A percentile compares a stretch with the other conserved stretches of the same genome.
Conservation (phyloP, 1,140 invertebrate species). For the Grapholita molesta region DNA sequence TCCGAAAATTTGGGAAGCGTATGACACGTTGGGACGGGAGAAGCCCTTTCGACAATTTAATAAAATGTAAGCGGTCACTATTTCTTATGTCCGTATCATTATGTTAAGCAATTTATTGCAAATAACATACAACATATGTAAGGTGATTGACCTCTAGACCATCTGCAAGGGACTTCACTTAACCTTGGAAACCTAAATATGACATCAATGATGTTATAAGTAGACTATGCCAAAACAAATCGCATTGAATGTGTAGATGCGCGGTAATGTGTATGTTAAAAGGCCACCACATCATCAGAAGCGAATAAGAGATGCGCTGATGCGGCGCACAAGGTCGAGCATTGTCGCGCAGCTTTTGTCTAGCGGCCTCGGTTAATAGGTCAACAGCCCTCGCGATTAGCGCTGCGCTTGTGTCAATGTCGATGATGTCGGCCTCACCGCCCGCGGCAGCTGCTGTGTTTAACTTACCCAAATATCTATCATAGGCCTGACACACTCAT, state of each 20-base stretch:
- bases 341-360: conserved; percentile 8
- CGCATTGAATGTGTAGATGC: background rate
- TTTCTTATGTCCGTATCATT: too few species aligned
- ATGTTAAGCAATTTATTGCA: too few species aligned
- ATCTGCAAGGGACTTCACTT: too few species aligned
- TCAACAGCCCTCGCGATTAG: conserved; percentile 7
- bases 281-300: background rate
- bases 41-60: too few species aligned
- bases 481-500: background rate
- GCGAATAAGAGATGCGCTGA: background rate
- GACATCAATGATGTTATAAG: background rate
- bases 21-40: too few species aligned
- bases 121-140: too few species aligned
- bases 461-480: background rate
- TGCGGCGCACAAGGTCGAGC: conserved; percentile 5
- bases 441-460: background rate
- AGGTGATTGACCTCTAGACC: too few species aligned
- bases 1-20: too few species aligned
- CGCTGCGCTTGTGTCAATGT: background rate
- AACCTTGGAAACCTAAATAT: too few species aligned
- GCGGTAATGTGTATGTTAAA: background rate
- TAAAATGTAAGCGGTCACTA: too few species aligned
- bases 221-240: background rate
- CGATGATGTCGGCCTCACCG: background rate
- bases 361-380: conserved; percentile 3